phyloP scores from a whole-genome alignment of 2,113 vertebrate genomes.

The Varanus komodoensis region DNA sequence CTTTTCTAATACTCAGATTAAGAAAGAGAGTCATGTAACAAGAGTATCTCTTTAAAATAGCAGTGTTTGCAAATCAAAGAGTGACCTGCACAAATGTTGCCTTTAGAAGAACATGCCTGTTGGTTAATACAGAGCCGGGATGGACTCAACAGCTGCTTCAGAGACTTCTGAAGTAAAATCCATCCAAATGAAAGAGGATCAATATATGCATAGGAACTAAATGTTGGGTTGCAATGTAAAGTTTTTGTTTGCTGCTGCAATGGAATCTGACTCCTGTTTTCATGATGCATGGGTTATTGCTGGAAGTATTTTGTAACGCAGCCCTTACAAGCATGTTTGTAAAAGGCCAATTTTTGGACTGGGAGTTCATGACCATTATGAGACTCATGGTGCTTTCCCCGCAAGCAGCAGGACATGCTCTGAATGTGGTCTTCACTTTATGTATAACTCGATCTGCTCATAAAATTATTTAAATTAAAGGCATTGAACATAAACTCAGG shows the following conservation, averaged over 20 bases:
- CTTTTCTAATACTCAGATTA: constrained; percentile 26
- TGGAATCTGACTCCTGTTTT: neutral
- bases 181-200: constrained; percentile 11
- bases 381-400: neutral
- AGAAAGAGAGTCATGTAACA: neutral
- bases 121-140: constrained; percentile 1
- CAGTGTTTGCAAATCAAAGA: constrained; percentile 22
- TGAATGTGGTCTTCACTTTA: neutral
- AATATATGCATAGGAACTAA: constrained; percentile 3
- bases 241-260: constrained; percentile 1
- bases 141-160: constrained; percentile 7
- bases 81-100: neutral
- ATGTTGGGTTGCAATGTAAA: neutral
- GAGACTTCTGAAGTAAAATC: constrained; percentile 2
- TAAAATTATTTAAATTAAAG: too few species aligned
- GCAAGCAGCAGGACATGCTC: neutral
- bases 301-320: neutral
- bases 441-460: too few species aligned
- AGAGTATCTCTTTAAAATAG: constrained; percentile 1
- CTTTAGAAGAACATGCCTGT: neutral
- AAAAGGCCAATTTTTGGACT: neutral
- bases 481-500: too few species aligned
- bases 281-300: neutral
- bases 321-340: neutral
- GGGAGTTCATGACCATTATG: neutral